These are phyloP conservation scores for Melanchra persicariae DNA, from an alignment of 2,888 invertebrate genomes.

Conservation along the genomic window DNA sequence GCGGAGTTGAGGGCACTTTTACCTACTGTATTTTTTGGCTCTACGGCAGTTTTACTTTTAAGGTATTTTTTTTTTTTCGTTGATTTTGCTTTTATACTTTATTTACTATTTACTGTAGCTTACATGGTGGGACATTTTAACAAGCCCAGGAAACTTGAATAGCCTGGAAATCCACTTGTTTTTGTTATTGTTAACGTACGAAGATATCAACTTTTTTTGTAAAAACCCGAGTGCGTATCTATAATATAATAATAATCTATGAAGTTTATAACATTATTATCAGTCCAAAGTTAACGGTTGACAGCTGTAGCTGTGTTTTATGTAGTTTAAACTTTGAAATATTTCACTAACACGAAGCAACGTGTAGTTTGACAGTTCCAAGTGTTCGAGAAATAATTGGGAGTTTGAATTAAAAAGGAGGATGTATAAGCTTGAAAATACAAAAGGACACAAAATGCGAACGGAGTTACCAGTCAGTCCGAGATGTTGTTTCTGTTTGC, in stretches of 20 bases:
- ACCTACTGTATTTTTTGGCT: too few relatives aligned
- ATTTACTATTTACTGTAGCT: neutral
- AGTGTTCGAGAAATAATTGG: neutral
- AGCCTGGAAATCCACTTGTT: neutral
- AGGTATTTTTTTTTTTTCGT: neutral
- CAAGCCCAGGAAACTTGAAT: neutral
- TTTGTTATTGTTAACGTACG: conserved; percentile 21
- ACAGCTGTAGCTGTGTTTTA: conserved; percentile 5
- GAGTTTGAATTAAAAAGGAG: neutral
- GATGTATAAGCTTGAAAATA: neutral
- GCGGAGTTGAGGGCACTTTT: neutral
- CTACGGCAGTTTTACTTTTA: neutral
- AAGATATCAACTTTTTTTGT: neutral
- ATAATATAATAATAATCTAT: neutral
- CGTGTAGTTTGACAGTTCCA: neutral
- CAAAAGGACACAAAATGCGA: conserved; percentile 51
- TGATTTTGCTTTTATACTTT: neutral
- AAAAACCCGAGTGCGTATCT: too few relatives aligned
- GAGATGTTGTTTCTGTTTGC: conserved; percentile 68
- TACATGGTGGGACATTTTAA: neutral
- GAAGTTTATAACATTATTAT: neutral
- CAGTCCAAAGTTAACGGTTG: conserved; percentile 22
- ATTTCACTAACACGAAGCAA: too few relatives aligned
- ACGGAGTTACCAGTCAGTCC: conserved; percentile 59
- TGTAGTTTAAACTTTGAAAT: neutral